Percentiles rank a stretch among this genome's conserved stretches.
Evolutionary conservation across 1,140 invertebrate species (phyloP).

Genomic region (Theocolax elegans): DNA sequence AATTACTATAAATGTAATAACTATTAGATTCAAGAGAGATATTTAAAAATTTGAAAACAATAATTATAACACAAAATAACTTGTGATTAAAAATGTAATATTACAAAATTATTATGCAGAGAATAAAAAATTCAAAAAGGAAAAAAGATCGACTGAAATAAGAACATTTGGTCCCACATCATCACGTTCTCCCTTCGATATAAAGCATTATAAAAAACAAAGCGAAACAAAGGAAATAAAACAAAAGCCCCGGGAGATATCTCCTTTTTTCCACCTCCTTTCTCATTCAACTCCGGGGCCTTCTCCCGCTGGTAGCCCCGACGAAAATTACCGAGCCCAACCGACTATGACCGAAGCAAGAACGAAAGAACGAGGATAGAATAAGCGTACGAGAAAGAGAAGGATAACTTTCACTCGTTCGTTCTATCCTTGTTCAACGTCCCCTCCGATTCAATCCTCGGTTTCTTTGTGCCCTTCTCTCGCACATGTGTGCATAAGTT

Average conservation of each 20-base stretch:
- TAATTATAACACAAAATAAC: too few species aligned
- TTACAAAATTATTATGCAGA: too few species aligned
- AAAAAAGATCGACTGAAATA: not conserved
- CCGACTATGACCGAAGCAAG: constrained; percentile 49
- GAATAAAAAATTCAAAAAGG: too few species aligned
- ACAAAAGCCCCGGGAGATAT: constrained; percentile 5
- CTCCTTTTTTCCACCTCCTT: not conserved
- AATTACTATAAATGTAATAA: too few species aligned
- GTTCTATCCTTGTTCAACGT: not conserved
- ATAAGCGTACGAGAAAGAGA: constrained; percentile 28
- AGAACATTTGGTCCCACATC: not conserved
- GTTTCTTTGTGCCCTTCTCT: constrained; percentile 25
- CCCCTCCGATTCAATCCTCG: constrained; percentile 17
- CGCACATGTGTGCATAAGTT: not conserved
- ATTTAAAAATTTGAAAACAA: too few species aligned
- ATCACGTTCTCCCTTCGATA: not conserved
- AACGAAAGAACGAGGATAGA: constrained; percentile 38
- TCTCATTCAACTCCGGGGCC: not conserved
- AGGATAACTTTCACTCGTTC: constrained; percentile 10
- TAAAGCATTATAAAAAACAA: too few species aligned
- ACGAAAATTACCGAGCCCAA: constrained; percentile 39
- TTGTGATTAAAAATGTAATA: too few species aligned
- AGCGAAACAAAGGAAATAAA: not conserved
- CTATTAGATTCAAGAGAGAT: too few species aligned
- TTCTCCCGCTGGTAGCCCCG: constrained; percentile 1